Base-by-base conservation (phyloP, 30 jellyfish, hydroid and myxozoan genomes). In the Nemopilema nomurai region DNA sequence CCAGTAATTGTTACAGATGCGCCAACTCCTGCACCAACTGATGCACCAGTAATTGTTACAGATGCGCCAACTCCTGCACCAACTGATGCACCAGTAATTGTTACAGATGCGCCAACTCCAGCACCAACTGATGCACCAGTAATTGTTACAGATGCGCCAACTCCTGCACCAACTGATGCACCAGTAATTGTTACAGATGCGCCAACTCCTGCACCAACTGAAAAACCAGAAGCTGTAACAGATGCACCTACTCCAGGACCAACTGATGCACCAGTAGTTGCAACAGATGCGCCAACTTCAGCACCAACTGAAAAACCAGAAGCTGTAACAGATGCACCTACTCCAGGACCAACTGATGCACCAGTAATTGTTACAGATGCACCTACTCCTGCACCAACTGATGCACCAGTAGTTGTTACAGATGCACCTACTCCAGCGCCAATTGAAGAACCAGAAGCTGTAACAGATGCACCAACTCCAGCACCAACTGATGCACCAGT, bases 401-500 rank as follows among this genome's bases (percentile, higher is more conserved):
- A 73, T 26, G 71, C 3, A 63, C 21, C 83, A 6, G 71, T 9
- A 29, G 69, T 76, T 1, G 62, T 28, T 30, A 76, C 74, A 22
- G 49, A 31, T 4, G 70, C 8, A 51, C 69, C 83, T 80, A 74
- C 49, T 27, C 31, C 65, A 19, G 25, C 87, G 23, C 24, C 52
- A 18, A 51, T 28, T 28, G 23, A 62, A 24, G 71, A 16, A n/a
- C 22, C 75, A 16, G 77, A 25, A 23, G 32, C 26, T 0, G 16
- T 20, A 52, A 65, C 82, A 24, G 90, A n/a, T 17, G 50, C 32
- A 29, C 27, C 86, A 25, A 65, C 23, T 25, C 49, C 67, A 31
- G 28, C 71, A 24, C 18, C 69, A 22, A 16, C 33, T 76, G 18
- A 75, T 21, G 71, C 63, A 0, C 83, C 83, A 4, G n/a, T 28